Percentiles rank a stretch among this genome's conserved stretches.
These are phyloP conservation scores for Danionella dracula DNA, from an alignment of 2,797 vertebrate species.

Conservation along the genomic window DNA sequence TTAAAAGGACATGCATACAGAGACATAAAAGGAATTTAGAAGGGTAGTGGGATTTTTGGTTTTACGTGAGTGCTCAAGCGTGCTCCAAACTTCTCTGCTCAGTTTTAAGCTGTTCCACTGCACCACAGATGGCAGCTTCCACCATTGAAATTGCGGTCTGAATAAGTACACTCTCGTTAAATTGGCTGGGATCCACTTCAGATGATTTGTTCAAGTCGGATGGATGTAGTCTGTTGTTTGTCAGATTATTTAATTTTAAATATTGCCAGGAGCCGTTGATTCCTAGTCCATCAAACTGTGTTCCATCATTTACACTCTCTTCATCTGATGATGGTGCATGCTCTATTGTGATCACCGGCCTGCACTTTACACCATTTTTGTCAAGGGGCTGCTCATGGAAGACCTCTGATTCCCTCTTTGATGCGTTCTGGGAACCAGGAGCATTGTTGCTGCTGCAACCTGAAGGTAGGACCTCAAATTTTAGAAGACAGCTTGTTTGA, in stretches of 20 bases:
- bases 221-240: conserved; percentile 1
- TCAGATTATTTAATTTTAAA: conserved; percentile 7
- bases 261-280: conserved; percentile 23
- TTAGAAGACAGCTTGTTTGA: not conserved
- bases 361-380: conserved; percentile 13
- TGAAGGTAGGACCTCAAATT: not conserved
- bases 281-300: not conserved
- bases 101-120: conserved; percentile 71
- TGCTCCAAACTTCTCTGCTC: conserved; percentile 40
- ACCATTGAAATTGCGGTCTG: conserved; percentile 77
- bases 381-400: not conserved
- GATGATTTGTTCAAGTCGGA: conserved; percentile 2
- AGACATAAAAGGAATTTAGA: not conserved
- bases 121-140: conserved; percentile 72
- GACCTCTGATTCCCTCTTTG: too few species aligned
- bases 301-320: conserved; percentile 8
- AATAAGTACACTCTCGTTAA: conserved; percentile 66
- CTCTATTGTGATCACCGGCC: conserved; percentile 34
- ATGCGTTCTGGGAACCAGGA: not conserved
- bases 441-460: not conserved
- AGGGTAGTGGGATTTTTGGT: too few species aligned
- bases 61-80: conserved; percentile 2
- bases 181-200: not conserved
- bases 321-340: conserved; percentile 28
- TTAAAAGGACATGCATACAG: not conserved